phyloP scores from a whole-genome alignment of 2,113 vertebrate genomes.

The Pundamilia nyererei region DNA sequence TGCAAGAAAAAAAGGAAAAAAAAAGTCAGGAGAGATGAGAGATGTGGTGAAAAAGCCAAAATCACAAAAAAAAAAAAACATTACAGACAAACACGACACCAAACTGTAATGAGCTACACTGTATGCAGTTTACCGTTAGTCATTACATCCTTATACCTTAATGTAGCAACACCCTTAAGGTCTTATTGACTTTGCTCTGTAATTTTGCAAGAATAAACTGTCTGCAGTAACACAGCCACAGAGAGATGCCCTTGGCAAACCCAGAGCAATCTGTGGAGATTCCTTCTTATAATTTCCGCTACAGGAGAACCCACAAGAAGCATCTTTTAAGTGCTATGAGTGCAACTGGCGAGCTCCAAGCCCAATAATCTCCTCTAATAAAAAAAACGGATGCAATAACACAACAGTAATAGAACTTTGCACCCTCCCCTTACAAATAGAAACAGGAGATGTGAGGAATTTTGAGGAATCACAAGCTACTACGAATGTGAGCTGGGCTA shows the following conservation, averaged over 20 bases:
- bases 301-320: not conserved
- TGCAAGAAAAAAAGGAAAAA: not conserved
- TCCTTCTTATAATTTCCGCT: not conserved
- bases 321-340: not conserved
- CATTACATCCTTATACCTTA: not conserved
- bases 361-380: not conserved
- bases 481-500: not conserved
- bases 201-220: not conserved
- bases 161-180: not conserved
- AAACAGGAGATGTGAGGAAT: not conserved
- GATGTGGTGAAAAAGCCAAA: not conserved
- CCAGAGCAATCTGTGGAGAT: not conserved
- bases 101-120: not conserved
- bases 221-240: not conserved
- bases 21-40: not conserved
- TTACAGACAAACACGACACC: not conserved
- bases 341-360: not conserved
- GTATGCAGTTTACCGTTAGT: not conserved
- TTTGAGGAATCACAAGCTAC: not conserved
- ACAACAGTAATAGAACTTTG: not conserved
- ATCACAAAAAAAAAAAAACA: not conserved
- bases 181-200: not conserved
- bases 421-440: not conserved
- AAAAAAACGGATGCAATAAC: not conserved
- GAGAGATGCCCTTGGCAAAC: not conserved